Evolutionary conservation across 2,888 invertebrate species (phyloP).

Genomic region (Argyresthia goedartella): DNA sequence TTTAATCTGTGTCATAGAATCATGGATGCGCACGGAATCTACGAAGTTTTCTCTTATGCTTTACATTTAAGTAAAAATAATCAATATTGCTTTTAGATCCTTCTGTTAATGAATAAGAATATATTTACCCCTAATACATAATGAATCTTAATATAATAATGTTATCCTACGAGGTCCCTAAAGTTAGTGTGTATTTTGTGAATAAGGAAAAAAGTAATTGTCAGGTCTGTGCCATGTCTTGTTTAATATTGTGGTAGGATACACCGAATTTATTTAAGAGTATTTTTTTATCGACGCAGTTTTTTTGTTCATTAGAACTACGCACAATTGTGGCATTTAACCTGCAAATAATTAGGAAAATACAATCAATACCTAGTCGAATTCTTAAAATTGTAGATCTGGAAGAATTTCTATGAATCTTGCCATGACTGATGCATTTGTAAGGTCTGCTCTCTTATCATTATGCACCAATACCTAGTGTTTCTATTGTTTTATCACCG

Average conservation of each 20-base stretch:
- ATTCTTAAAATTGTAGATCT: too few species aligned
- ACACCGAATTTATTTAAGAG: background rate
- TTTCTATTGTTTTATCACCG: slow-evolving; percentile 13
- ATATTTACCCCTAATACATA: background rate
- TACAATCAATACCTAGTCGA: too few species aligned
- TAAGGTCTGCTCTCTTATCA: slow-evolving; percentile 1
- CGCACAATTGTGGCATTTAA: background rate
- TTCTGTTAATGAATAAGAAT: background rate
- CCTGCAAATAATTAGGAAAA: too few species aligned
- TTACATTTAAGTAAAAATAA: background rate
- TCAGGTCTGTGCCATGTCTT: background rate
- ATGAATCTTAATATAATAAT: too few species aligned
- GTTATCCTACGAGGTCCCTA: too few species aligned
- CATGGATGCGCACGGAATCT: too few species aligned
- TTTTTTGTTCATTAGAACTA: background rate
- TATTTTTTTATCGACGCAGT: background rate
- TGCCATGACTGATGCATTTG: slow-evolving; percentile 3
- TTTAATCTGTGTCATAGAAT: too few species aligned
- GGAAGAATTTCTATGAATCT: background rate
- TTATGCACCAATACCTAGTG: background rate
- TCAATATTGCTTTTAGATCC: background rate
- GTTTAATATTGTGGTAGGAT: background rate
- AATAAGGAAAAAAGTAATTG: background rate
- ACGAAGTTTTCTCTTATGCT: background rate
- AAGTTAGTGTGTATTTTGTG: too few species aligned